Evolutionary conservation across 1,140 invertebrate species (phyloP).

Genomic region (Lepidurus packardi): DNA sequence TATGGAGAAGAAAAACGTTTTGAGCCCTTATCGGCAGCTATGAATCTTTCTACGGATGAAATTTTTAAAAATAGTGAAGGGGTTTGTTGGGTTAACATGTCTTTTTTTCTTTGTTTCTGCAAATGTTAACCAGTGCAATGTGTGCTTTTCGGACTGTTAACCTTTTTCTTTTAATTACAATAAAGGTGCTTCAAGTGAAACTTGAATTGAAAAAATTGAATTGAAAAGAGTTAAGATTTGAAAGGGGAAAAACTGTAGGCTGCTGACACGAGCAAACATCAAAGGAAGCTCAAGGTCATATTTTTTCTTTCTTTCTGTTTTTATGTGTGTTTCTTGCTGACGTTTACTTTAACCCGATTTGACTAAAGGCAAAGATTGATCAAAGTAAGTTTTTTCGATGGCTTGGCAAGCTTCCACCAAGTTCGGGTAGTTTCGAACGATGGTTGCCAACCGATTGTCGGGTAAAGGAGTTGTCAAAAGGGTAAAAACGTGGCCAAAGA

Average conservation of each 20-base stretch:
- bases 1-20: neutral
- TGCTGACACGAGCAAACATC: neutral
- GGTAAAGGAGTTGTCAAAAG: constrained; percentile 80
- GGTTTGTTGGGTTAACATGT: neutral
- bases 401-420: constrained; percentile 66
- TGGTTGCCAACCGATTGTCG: constrained; percentile 62
- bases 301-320: neutral
- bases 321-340: too few relatives aligned
- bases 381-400: constrained; percentile 72
- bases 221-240: neutral
- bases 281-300: neutral
- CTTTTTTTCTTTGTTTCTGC: neutral
- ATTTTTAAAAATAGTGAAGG: neutral
- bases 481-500: constrained; percentile 93
- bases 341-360: neutral
- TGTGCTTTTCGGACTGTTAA: neutral
- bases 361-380: constrained; percentile 34
- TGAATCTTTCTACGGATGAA: neutral
- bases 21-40: constrained; percentile 5
- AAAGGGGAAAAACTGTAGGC: neutral
- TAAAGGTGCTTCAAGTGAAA: neutral
- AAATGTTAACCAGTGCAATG: constrained; percentile 11
- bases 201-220: neutral
- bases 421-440: constrained; percentile 62
- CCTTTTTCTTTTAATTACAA: constrained; percentile 12